These are phyloP conservation scores for Temnothorax nylanderi DNA, from an alignment of 1,140 invertebrate species.

Conservation along the genomic window DNA sequence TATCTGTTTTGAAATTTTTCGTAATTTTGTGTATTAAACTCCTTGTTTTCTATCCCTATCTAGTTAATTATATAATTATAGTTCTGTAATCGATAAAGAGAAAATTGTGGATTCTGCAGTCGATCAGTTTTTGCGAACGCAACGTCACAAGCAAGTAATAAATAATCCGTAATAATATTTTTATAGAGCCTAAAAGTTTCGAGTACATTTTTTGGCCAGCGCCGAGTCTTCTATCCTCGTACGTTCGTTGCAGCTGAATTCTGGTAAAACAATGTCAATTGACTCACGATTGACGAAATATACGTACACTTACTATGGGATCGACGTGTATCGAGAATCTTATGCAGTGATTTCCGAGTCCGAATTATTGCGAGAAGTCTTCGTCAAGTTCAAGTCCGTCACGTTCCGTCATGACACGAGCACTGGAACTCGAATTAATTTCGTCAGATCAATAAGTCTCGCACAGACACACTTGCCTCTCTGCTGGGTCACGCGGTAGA, in stretches of 20 bases:
- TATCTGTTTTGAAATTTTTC: constrained; percentile 74
- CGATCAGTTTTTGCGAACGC: constrained; percentile 69
- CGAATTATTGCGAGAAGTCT: constrained; percentile 78
- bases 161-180: constrained; percentile 77
- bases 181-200: constrained; percentile 76
- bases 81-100: constrained; percentile 69
- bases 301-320: constrained; percentile 75
- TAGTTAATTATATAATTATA: constrained; percentile 72
- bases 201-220: constrained; percentile 77
- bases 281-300: constrained; percentile 73
- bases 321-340: constrained; percentile 75
- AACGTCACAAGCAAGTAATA: constrained; percentile 62
- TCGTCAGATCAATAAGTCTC: constrained; percentile 81
- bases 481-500: constrained; percentile 85
- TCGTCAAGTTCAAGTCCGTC: constrained; percentile 80
- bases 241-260: constrained; percentile 80
- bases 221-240: constrained; percentile 75
- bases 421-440: constrained; percentile 83
- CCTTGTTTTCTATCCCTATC: constrained; percentile 71
- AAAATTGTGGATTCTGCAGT: constrained; percentile 72
- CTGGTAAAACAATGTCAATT: constrained; percentile 76
- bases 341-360: constrained; percentile 73
- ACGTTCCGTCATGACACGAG: constrained; percentile 80
- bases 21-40: constrained; percentile 75
- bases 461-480: constrained; percentile 82